Evolutionary conservation across 1,140 invertebrate species (phyloP).

Genomic region (Cepaea nemoralis): DNA sequence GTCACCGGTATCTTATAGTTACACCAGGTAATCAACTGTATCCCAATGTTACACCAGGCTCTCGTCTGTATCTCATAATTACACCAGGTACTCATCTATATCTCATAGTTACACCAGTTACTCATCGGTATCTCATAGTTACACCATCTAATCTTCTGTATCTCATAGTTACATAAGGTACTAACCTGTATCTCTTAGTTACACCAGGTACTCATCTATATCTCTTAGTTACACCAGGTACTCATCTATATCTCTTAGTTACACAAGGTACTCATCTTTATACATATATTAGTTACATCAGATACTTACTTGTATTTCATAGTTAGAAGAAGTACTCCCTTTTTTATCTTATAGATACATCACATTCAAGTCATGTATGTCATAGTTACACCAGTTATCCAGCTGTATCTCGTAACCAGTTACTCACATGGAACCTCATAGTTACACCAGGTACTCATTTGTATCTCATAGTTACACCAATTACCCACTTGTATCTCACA

Average conservation of each 20-base stretch:
- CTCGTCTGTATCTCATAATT: conserved; percentile 3
- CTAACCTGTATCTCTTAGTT: conserved; percentile 9
- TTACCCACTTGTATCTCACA: neutral
- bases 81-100: neutral
- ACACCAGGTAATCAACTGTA: neutral
- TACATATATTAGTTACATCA: neutral
- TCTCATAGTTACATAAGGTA: neutral
- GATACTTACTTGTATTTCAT: conserved; percentile 1
- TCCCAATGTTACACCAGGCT: no score
- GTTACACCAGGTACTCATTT: neutral
- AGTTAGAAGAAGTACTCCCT: neutral
- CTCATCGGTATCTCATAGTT: neutral
- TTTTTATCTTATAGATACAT: neutral
- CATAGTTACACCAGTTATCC: conserved; percentile 11
- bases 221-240: neutral
- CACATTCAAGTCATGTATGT: neutral
- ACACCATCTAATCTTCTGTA: neutral
- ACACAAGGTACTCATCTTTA: neutral
- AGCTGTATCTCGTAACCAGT: neutral
- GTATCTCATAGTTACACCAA: neutral
- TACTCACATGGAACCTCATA: neutral
- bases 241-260: neutral
- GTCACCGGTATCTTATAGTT: conserved; percentile 29
- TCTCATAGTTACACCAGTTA: neutral
- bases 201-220: neutral